phyloP scores from a whole-genome alignment of 2,888 invertebrate genomes.

The Cheilosia scutellata region DNA sequence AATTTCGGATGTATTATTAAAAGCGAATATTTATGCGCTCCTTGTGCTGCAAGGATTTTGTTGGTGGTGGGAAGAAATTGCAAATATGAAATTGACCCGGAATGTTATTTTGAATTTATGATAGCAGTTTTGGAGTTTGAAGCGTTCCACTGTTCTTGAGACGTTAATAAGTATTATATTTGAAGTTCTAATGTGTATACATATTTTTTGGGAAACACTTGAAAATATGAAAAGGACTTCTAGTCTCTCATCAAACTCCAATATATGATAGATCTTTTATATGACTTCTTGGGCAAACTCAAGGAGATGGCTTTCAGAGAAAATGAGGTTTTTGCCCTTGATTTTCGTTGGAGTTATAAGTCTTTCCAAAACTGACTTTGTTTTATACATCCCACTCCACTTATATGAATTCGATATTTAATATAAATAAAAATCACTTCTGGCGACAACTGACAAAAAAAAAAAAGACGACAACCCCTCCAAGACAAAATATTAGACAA shows the following conservation, averaged over 20 bases:
- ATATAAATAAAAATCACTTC: too few species aligned
- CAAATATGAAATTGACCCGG: conserved; percentile 44
- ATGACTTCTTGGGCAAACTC: neutral
- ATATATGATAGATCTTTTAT: neutral
- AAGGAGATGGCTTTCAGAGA: too few species aligned
- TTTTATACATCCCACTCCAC: too few species aligned
- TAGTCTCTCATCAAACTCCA: neutral
- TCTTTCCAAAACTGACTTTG: too few species aligned
- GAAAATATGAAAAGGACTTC: neutral
- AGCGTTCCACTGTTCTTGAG: conserved; percentile 38
- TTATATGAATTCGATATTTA: too few species aligned
- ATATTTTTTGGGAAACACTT: neutral
- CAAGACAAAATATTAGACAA: neutral
- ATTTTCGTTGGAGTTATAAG: too few species aligned
- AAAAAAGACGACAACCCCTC: neutral
- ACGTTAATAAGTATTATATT: conserved; percentile 24
- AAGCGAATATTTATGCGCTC: conserved; percentile 32
- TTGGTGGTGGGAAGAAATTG: neutral
- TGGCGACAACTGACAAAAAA: too few species aligned
- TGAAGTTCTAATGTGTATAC: neutral
- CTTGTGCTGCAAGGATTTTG: conserved; percentile 25
- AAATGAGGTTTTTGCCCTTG: too few species aligned
- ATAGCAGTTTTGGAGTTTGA: conserved; percentile 12
- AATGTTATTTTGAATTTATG: conserved; percentile 50
- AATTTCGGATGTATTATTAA: too few species aligned